A percentile compares a stretch with the other conserved stretches of the same genome.
Evolutionary conservation across 2,888 invertebrate species (phyloP).

Genomic region (Colletes collaris): DNA sequence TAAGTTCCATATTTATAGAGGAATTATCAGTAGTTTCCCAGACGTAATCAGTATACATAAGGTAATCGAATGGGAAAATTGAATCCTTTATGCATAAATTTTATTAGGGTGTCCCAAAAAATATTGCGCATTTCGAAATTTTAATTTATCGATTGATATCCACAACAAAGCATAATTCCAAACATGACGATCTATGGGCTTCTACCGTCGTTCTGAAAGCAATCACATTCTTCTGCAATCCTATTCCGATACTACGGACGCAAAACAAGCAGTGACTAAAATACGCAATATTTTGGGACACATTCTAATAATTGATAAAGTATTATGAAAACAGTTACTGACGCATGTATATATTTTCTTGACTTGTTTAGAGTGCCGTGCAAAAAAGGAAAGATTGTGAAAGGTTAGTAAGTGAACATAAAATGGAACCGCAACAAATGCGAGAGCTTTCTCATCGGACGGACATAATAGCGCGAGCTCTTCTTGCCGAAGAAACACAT

Average conservation of each 20-base stretch:
- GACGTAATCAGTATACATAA: slow-evolving; percentile 95
- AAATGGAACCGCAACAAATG: slow-evolving; percentile 92
- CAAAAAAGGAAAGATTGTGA: slow-evolving; percentile 96
- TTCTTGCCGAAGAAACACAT: slow-evolving; percentile 97
- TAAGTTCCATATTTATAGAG: slow-evolving; percentile 96
- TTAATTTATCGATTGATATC: no score
- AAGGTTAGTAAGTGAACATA: slow-evolving; percentile 90
- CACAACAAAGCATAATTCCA: no score
- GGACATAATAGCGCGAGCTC: slow-evolving; percentile 95
- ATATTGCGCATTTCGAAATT: no score
- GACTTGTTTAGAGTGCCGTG: slow-evolving; percentile 86
- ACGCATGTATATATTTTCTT: slow-evolving; percentile 11
- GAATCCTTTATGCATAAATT: not conserved
- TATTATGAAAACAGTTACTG: not conserved
- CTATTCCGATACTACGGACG: no score
- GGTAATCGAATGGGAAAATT: slow-evolving; percentile 81
- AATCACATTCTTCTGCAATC: no score
- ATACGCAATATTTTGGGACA: no score
- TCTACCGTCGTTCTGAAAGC: no score
- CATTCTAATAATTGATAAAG: not conserved
- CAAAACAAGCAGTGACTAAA: no score
- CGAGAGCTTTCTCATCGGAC: slow-evolving; percentile 92
- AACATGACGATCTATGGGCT: no score
- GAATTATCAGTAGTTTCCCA: slow-evolving; percentile 94
- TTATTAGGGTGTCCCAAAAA: not conserved